phyloP scores from a whole-genome alignment of 2,888 invertebrate genomes.

The Bhutanitis thaidina region DNA sequence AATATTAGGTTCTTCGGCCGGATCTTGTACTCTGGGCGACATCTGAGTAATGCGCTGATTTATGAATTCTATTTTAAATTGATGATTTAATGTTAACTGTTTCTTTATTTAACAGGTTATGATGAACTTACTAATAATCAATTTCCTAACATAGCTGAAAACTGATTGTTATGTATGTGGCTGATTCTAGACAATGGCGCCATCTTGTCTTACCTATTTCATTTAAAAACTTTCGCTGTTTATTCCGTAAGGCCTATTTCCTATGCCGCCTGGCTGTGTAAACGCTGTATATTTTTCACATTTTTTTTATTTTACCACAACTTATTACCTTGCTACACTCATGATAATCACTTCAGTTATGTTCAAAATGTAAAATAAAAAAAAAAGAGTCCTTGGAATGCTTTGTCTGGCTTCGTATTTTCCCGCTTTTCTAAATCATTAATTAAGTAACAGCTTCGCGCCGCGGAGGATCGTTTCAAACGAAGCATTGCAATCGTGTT shows the following conservation, averaged over 20 bases:
- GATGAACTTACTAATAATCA: constrained; percentile 4
- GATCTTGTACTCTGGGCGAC: too few species aligned
- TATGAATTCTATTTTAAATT: too few species aligned
- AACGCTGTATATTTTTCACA: constrained; percentile 21
- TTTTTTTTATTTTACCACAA: constrained; percentile 22
- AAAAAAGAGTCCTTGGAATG: constrained; percentile 35
- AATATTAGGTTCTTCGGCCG: too few species aligned
- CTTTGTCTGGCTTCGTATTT: constrained; percentile 41
- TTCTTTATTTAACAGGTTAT: constrained; percentile 6
- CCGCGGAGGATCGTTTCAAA: background rate
- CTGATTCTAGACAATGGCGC: constrained; percentile 70
- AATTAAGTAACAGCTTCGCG: background rate
- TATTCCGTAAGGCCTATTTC: constrained; percentile 20
- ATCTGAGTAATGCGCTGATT: too few species aligned
- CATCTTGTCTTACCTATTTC: constrained; percentile 32
- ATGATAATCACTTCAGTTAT: constrained; percentile 77
- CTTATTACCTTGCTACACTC: constrained; percentile 45
- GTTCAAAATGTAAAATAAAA: constrained; percentile 34
- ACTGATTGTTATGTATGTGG: constrained; percentile 74
- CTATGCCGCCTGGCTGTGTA: constrained; percentile 25
- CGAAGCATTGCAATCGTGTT: constrained; percentile 23
- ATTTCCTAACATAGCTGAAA: constrained; percentile 65
- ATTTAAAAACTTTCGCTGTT: constrained; percentile 14
- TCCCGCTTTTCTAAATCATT: constrained; percentile 1
- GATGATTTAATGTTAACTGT: background rate